Evolutionary conservation across 2,888 invertebrate species (phyloP), one percentile per base, ranked within the genome.

Genomic region (Drosophila siamana): DNA sequence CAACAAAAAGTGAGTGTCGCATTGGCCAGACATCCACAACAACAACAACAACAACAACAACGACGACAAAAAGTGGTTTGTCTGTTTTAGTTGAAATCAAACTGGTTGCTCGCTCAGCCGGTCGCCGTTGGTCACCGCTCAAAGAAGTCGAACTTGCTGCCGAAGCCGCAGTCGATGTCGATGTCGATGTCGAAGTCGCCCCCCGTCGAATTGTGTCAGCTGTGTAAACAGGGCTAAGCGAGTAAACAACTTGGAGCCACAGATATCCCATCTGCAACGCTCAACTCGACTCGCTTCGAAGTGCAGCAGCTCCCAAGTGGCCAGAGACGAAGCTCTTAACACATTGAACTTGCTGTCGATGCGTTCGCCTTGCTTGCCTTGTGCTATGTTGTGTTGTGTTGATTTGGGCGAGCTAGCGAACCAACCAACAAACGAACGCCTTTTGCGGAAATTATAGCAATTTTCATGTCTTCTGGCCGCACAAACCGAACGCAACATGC

Each of bases 71-170:
- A 85, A 83, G 87, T 78, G 76, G 83, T 85, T 87, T 87, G 82
- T 87, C 87, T 76, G 76, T 84, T 86, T 76, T 78, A 81, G 85
- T 72, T 81, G 87, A 85, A 85, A 78, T 85, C 87, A 87, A 85
- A 85, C 84, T 86, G 88, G 83, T 87, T 87, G 75, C 75, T 67
- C 66, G 68, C 64, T 61, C 68, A 75, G 62, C 76, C 59, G 55
- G 60, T 65, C 60, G 50, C 46, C 48, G 61, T 38, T 69, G 74
- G 66, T 61, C 78, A 77, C 67, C 63, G 56, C 59, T 68, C 54
- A 61, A 79, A 71, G 83, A 62, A 74, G 84, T 78, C 86, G 69
- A 76, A 70, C 61, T 69, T 65, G 67, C 66, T 46, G 52, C 50
- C 24, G 15, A 19, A 19, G 19, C 3, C 19, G 19, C 19, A 19